Evolutionary conservation across 2,888 invertebrate genomes (phyloP).

Genomic region (Rhodophaea formosa): DNA sequence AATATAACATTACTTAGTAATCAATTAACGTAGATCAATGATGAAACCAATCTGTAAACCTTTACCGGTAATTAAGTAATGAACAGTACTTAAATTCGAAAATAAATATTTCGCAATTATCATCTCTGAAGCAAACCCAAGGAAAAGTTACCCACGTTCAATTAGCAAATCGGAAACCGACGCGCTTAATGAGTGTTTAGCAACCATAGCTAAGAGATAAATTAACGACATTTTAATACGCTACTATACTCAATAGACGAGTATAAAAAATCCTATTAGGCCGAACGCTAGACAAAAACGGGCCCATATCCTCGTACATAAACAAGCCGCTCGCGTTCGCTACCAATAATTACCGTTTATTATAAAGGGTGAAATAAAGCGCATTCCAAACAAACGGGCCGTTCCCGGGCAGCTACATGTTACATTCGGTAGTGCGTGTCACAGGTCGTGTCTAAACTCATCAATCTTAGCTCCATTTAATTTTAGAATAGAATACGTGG

Average conservation of each 20-base stretch:
- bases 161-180: slow-evolving; percentile 45
- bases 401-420: slow-evolving; percentile 32
- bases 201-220: slow-evolving; percentile 51
- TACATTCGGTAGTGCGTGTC: slow-evolving; percentile 78
- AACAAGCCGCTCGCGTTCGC: slow-evolving; percentile 44
- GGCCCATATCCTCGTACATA: slow-evolving; percentile 47
- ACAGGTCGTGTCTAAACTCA: slow-evolving; percentile 77
- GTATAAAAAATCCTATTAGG: slow-evolving; percentile 72
- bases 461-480: slow-evolving; percentile 77
- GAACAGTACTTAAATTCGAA: neutral
- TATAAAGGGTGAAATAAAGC: slow-evolving; percentile 72
- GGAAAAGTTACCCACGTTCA: slow-evolving; percentile 28
- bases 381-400: slow-evolving; percentile 60
- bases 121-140: neutral
- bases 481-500: slow-evolving; percentile 61
- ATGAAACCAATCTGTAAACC: neutral
- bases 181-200: slow-evolving; percentile 52
- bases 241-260: slow-evolving; percentile 47
- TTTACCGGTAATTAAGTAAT: slow-evolving; percentile 4
- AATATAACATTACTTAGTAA: neutral
- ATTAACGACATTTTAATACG: slow-evolving; percentile 67
- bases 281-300: slow-evolving; percentile 64
- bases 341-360: slow-evolving; percentile 72
- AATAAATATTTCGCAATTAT: neutral
- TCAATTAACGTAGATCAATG: neutral